phyloP scores from a whole-genome alignment of 2,113 vertebrate species.

The Acinonyx jubatus region DNA sequence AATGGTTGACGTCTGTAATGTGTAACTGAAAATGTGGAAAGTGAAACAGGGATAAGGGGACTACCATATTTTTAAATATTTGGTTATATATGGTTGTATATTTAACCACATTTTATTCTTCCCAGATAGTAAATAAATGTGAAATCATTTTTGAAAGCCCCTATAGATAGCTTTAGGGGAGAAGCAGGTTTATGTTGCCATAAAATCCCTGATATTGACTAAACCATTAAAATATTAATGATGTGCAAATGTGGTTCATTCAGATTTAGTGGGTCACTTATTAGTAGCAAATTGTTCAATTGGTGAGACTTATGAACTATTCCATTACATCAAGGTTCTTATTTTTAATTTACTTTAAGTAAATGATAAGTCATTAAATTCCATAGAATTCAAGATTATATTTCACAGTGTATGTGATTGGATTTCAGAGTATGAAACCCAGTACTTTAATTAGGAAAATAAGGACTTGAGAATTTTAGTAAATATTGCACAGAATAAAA shows the following conservation, averaged over 20 bases:
- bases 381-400: not conserved
- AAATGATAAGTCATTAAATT: not conserved
- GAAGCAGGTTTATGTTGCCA: not conserved
- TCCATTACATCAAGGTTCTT: not conserved
- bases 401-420: not conserved
- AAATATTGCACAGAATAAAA: not conserved
- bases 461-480: not conserved
- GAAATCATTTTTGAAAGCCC: not conserved
- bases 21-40: not conserved
- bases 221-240: conserved; percentile 37
- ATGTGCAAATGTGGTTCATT: not conserved
- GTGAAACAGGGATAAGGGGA: not conserved
- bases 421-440: not conserved
- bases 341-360: not conserved
- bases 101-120: not conserved
- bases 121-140: not conserved
- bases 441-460: not conserved
- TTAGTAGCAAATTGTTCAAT: not conserved
- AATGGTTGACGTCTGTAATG: not conserved
- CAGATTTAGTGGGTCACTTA: not conserved
- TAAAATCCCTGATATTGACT: not conserved
- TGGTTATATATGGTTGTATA: not conserved
- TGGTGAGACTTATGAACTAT: not conserved
- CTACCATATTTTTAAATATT: not conserved
- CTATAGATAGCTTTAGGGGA: not conserved